Conservation (phyloP, 2,113 vertebrate species). For the Tyrannus savana region DNA sequence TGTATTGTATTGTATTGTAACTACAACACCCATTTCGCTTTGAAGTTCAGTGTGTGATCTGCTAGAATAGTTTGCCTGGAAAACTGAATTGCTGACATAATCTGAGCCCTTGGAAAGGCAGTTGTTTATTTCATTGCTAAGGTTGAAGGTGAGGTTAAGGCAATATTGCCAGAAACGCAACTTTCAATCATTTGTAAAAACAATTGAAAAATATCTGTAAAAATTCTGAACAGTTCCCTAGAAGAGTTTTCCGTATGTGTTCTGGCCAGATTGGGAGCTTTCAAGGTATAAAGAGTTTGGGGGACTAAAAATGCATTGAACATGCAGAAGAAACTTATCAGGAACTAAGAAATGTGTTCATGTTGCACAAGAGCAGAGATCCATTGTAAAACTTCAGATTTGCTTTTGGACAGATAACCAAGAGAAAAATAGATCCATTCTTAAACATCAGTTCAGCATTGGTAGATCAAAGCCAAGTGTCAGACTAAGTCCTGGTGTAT, state of each 20-base stretch:
- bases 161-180: background rate
- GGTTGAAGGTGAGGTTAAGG: background rate
- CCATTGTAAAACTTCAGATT: background rate
- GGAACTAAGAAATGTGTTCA: background rate
- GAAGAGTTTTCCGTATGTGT: background rate
- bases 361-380: background rate
- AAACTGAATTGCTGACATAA: background rate
- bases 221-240: background rate
- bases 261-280: background rate
- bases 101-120: background rate
- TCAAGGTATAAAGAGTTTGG: background rate
- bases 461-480: background rate
- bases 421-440: background rate
- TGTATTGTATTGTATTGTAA: background rate
- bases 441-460: background rate
- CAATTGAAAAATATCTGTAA: background rate
- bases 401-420: background rate
- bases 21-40: background rate
- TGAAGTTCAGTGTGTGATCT: background rate
- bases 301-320: background rate
- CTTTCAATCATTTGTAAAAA: background rate
- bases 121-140: background rate
- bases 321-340: background rate
- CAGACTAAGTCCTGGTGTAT: background rate
- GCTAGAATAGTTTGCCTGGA: background rate